These are phyloP conservation scores for Cranoglanis bouderius DNA, from an alignment of 2,113 vertebrate species.

Conservation along the genomic window DNA sequence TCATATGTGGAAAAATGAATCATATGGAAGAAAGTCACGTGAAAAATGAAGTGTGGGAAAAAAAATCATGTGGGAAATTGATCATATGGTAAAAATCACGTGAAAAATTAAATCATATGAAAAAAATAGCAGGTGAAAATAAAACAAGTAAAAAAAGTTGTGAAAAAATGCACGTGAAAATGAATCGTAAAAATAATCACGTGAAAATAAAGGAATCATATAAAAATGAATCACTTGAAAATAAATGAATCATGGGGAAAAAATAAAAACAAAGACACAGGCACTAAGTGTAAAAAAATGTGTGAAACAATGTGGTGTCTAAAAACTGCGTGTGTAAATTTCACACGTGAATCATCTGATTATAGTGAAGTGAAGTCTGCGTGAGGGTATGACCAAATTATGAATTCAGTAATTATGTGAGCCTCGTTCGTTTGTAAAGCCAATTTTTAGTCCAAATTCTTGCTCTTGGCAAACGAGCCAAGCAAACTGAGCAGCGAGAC, in stretches of 20 bases:
- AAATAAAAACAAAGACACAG: neutral
- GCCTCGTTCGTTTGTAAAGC: neutral
- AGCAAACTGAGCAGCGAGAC: constrained; percentile 2
- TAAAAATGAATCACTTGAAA: neutral
- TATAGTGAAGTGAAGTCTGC: too few relatives aligned
- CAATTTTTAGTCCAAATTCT: neutral
- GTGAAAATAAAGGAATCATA: too few relatives aligned
- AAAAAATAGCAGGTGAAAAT: too few relatives aligned
- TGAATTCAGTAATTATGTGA: neutral
- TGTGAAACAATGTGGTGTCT: neutral
- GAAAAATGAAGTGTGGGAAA: too few relatives aligned
- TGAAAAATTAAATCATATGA: too few relatives aligned
- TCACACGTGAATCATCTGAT: neutral
- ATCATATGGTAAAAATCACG: too few relatives aligned
- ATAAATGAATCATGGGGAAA: neutral
- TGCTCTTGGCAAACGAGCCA: neutral
- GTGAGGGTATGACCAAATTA: neutral
- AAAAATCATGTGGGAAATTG: too few relatives aligned
- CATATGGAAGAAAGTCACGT: too few relatives aligned
- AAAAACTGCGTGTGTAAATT: neutral
- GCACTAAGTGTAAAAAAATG: neutral
- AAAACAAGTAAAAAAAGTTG: too few relatives aligned
- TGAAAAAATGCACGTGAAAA: too few relatives aligned
- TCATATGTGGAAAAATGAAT: too few relatives aligned
- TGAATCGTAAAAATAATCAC: neutral